These are phyloP conservation scores for Cydia splendana DNA, from an alignment of 1,140 invertebrate species.

Conservation along the genomic window DNA sequence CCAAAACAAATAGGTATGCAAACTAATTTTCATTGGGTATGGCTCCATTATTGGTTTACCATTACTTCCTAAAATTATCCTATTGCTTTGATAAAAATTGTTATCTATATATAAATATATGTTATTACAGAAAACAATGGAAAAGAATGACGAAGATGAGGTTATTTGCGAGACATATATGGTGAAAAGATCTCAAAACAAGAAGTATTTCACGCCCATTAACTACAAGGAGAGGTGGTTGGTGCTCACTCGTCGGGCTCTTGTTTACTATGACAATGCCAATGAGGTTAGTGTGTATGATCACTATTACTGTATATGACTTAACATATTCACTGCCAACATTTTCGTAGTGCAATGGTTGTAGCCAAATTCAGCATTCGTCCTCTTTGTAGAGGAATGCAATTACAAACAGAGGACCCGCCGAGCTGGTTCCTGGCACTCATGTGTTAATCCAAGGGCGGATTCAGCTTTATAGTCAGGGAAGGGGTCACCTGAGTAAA, in stretches of 20 bases:
- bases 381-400: no score
- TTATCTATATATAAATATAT: neutral
- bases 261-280: slow-evolving; percentile 90
- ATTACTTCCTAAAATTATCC: neutral
- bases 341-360: no score
- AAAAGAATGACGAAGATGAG: slow-evolving; percentile 78
- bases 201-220: slow-evolving; percentile 90
- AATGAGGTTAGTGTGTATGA: slow-evolving; percentile 83
- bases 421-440: no score
- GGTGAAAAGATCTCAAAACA: slow-evolving; percentile 93
- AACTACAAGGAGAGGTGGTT: slow-evolving; percentile 94
- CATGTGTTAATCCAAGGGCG: no score
- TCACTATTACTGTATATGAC: neutral
- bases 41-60: neutral
- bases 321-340: no score
- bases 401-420: no score
- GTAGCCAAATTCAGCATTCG: no score
- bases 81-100: neutral
- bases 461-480: no score
- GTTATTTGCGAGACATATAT: slow-evolving; percentile 85
- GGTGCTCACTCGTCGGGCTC: slow-evolving; percentile 85
- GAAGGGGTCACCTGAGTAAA: no score
- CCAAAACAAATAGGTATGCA: no score
- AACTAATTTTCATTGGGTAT: no score
- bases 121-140: slow-evolving; percentile 60